phyloP scores from a whole-genome alignment of 2,888 invertebrate species.

The Sialis fuliginosa region DNA sequence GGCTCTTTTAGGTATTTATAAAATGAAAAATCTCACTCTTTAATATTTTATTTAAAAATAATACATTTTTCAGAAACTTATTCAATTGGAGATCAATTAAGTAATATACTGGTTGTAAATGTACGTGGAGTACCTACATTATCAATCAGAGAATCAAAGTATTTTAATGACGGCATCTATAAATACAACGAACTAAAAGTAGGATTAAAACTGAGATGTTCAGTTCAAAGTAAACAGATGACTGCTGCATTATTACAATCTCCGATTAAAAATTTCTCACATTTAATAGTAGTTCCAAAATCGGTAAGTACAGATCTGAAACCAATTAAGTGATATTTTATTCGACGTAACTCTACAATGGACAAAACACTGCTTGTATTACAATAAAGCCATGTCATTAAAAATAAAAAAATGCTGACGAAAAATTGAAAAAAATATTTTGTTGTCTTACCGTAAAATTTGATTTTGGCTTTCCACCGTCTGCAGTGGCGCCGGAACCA shows the following conservation, averaged over 20 bases:
- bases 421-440: too few species aligned
- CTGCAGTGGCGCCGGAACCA: too few species aligned
- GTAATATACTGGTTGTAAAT: slow-evolving; percentile 17
- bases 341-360: too few species aligned
- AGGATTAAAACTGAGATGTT: slow-evolving; percentile 16
- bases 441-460: too few species aligned
- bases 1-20: slow-evolving; percentile 16
- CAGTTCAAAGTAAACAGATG: slow-evolving; percentile 13
- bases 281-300: slow-evolving; percentile 14
- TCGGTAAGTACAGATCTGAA: slow-evolving; percentile 11
- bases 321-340: background rate
- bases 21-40: background rate
- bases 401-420: too few species aligned
- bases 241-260: slow-evolving; percentile 15
- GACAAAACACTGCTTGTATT: too few species aligned
- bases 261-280: slow-evolving; percentile 14
- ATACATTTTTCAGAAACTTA: slow-evolving; percentile 14
- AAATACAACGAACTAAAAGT: slow-evolving; percentile 13
- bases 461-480: too few species aligned
- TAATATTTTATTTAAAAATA: slow-evolving; percentile 5
- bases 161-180: slow-evolving; percentile 11
- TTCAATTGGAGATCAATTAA: slow-evolving; percentile 15
- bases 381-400: too few species aligned
- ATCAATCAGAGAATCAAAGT: slow-evolving; percentile 16
- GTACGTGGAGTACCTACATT: slow-evolving; percentile 12